Evolutionary conservation across 2,888 invertebrate genomes (phyloP).

Genomic region (Drosophila longiperda): DNA sequence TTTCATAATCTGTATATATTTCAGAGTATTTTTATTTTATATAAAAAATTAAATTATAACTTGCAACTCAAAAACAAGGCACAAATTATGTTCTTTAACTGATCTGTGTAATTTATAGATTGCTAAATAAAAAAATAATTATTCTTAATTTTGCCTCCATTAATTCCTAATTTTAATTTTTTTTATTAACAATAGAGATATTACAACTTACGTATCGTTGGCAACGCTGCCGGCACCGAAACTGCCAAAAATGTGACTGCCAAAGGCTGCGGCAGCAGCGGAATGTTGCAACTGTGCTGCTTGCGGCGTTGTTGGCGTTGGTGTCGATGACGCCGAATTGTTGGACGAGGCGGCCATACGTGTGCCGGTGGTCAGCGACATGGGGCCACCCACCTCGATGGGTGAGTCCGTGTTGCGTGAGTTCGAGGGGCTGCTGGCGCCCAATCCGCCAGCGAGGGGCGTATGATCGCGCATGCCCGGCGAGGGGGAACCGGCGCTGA

Average conservation of each 20-base stretch:
- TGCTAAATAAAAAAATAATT: not conserved
- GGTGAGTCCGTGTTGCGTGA: conserved; percentile 87
- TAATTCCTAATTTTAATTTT: not conserved
- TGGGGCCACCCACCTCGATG: conserved; percentile 85
- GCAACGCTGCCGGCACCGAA: conserved; percentile 83
- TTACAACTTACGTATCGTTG: conserved; percentile 86
- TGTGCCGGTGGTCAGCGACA: conserved; percentile 82
- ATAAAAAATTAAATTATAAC: not conserved
- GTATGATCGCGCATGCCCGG: conserved; percentile 83
- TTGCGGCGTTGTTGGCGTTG: conserved; percentile 75
- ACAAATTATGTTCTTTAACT: not conserved
- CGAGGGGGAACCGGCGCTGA: conserved; percentile 85
- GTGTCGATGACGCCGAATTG: conserved; percentile 72
- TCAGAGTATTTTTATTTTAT: not conserved
- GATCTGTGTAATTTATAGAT: not conserved
- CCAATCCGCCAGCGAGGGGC: conserved; percentile 81
- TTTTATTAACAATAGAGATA: not conserved
- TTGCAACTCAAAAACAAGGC: not conserved
- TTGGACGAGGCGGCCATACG: conserved; percentile 68
- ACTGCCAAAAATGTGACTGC: conserved; percentile 89
- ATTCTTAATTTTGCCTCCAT: not conserved
- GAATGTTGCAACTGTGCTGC: conserved; percentile 78
- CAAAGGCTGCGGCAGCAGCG: conserved; percentile 87
- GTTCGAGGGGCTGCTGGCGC: conserved; percentile 86
- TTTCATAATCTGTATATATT: not conserved